A percentile compares a stretch with the other conserved stretches of the same genome.
Evolutionary conservation across 2,888 invertebrate species (phyloP).

Genomic region (Xestia ashworthii): DNA sequence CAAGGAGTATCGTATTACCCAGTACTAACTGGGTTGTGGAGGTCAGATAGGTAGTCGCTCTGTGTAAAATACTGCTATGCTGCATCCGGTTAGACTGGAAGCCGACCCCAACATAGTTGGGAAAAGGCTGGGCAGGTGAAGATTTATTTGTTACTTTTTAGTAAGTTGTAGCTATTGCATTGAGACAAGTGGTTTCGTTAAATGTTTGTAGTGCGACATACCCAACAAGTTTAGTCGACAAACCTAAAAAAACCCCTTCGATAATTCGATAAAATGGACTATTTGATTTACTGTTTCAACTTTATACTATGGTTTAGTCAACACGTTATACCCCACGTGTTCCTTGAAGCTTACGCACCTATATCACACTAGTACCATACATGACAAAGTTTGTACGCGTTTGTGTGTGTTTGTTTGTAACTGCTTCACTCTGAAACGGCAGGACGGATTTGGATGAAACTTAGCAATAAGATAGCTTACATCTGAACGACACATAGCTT

Average conservation of each 20-base stretch:
- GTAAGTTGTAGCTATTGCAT: not conserved
- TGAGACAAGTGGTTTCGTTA: not conserved
- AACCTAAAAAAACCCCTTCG: not conserved
- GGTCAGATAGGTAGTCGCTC: too few relatives aligned
- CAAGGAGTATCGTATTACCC: too few relatives aligned
- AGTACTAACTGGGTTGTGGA: too few relatives aligned
- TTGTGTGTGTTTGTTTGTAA: not conserved
- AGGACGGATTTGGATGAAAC: not conserved
- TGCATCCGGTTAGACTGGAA: too few relatives aligned
- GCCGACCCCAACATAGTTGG: too few relatives aligned
- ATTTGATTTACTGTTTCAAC: not conserved
- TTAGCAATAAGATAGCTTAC: not conserved
- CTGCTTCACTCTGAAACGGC: not conserved
- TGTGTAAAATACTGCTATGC: too few relatives aligned
- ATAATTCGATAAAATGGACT: not conserved
- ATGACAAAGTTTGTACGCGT: not conserved
- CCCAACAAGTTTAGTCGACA: not conserved
- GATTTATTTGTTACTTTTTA: too few relatives aligned
- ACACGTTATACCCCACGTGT: slow-evolving; percentile 48
- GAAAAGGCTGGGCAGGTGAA: too few relatives aligned
- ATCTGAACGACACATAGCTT: not conserved
- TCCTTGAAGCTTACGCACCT: slow-evolving; percentile 23
- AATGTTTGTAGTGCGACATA: not conserved
- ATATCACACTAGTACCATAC: slow-evolving; percentile 34
- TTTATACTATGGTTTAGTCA: not conserved